A percentile compares a stretch with the other conserved stretches of the same genome.
phyloP scores from a whole-genome alignment of 2,888 invertebrate species.

The Erebia palarica region DNA sequence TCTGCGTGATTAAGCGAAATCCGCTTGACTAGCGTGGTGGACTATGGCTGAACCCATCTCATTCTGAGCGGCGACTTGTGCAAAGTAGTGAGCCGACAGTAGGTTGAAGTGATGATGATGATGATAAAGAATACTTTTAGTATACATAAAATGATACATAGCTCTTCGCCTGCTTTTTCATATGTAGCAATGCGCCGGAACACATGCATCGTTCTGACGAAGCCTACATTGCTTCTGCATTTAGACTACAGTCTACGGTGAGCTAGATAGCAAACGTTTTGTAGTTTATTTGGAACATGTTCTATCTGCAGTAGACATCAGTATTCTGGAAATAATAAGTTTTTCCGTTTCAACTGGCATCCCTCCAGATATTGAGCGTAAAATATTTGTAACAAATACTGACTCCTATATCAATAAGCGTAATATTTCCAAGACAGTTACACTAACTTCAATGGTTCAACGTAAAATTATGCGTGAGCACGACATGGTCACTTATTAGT shows the following conservation, averaged over 20 bases:
- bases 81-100: no score
- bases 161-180: slow-evolving; percentile 22
- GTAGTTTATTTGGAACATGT: slow-evolving; percentile 29
- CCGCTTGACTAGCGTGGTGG: no score
- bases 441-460: no score
- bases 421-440: no score
- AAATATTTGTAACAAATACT: no score
- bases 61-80: no score
- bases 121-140: neutral
- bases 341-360: slow-evolving; percentile 2
- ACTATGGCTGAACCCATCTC: no score
- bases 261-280: slow-evolving; percentile 32
- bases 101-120: no score
- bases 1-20: no score
- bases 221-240: slow-evolving; percentile 34
- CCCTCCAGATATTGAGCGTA: neutral
- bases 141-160: neutral
- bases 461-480: no score
- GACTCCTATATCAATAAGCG: no score
- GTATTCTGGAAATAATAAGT: slow-evolving; percentile 5
- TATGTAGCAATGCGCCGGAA: slow-evolving; percentile 33
- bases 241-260: slow-evolving; percentile 31
- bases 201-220: slow-evolving; percentile 36
- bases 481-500: no score
- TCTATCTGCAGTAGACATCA: slow-evolving; percentile 4